Base-by-base conservation (phyloP, 2,113 vertebrate genomes). In the Chionis minor region DNA sequence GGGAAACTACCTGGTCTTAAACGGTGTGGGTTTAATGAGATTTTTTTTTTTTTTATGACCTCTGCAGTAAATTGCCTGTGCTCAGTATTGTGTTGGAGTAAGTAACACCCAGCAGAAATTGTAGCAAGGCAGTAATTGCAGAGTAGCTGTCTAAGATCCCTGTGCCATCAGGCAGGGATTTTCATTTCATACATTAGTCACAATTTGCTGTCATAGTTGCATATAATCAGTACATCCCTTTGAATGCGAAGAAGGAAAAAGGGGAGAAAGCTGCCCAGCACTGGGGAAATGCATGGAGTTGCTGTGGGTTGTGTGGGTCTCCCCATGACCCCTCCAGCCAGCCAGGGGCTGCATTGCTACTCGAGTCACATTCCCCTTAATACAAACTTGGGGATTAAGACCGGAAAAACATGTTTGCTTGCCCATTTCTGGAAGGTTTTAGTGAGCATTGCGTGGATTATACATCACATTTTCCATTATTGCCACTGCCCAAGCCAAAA, bases 51-150 rank as follows among this genome's bases (percentile, higher is more conserved):
- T 14, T 44, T 96, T 49, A 92, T 94, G 81, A 95, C 86, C 84
- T 82, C 89, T 73, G 78, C 45, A 14, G 91, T 92, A 91, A 97
- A 94, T 95, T 97, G 92, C 86, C 84, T 79, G 83, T 17, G 70
- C 92, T 91, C 40, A 1, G 83, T 32, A 92, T 89, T 92, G 91
- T 82, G 86, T 42, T 42, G 93, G 90, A 82, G 81, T 23, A 42
- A 90, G 93, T 56, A 95, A 94, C 61, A 91, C 77, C 66, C 49
- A 0, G 89, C 86, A 95, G 91, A 87, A 93, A 94, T 40, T 44
- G 92, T 3, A 94, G 90, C 4, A 2, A 92, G 81, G 88, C 94
- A n/a, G 77, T 94, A 95, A 97, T 94, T 97, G 94, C 58, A 0
- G 88, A 92, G 77, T 89, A 27, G 91, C 91, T 93, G 81, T 54